phyloP scores from a whole-genome alignment of 2,797 vertebrate genomes.

The Menidia menidia region DNA sequence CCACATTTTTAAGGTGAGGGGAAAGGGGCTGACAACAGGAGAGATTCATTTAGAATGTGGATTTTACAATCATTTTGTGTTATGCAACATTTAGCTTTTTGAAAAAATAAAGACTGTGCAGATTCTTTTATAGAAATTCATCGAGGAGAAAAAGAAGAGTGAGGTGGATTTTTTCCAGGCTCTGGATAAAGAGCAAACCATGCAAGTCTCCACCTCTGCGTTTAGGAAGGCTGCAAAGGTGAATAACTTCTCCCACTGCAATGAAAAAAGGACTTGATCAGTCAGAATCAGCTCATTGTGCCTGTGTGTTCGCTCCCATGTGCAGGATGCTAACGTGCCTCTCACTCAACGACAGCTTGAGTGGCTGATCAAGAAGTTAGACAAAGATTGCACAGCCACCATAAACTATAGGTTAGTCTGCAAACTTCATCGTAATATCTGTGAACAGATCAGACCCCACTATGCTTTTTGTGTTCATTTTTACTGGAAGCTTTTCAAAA shows the following conservation, averaged over 20 bases:
- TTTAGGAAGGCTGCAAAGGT: slow-evolving; percentile 55
- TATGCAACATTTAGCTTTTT: no score
- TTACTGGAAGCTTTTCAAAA: no score
- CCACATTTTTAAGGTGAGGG: slow-evolving; percentile 71
- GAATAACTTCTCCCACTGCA: background rate
- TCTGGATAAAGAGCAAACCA: slow-evolving; percentile 68
- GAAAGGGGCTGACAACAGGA: no score
- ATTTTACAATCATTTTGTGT: no score
- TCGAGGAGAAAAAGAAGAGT: slow-evolving; percentile 69
- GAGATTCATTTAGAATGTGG: no score
- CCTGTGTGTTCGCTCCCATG: background rate
- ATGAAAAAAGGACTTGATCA: background rate
- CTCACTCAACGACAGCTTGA: slow-evolving; percentile 71
- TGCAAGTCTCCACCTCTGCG: slow-evolving; percentile 31
- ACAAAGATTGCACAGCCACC: slow-evolving; percentile 56
- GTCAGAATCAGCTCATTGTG: no score
- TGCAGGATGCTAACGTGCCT: slow-evolving; percentile 73
- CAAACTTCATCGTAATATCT: background rate
- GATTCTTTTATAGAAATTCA: slow-evolving; percentile 65
- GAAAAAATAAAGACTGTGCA: slow-evolving; percentile 12
- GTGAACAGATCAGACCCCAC: background rate
- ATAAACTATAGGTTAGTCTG: slow-evolving; percentile 78
- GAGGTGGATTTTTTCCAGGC: slow-evolving; percentile 79
- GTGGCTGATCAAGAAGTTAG: slow-evolving; percentile 74
- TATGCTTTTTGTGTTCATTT: no score